A percentile compares a stretch with the other conserved stretches of the same genome.
Evolutionary conservation across 2,797 vertebrate species (phyloP).

Genomic region (Pseudotriccus pelzelni): DNA sequence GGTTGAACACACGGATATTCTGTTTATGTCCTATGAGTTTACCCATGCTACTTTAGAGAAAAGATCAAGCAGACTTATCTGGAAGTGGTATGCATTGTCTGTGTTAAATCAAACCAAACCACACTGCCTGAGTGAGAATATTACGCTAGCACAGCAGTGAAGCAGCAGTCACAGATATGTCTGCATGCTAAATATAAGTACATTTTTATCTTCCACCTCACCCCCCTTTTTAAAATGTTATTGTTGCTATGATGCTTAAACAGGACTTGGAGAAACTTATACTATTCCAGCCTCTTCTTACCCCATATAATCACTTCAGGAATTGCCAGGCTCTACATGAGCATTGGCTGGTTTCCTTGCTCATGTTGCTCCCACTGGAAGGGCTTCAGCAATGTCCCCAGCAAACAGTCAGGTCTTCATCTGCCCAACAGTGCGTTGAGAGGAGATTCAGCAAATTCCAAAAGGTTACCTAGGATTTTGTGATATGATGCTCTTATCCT

Average conservation of each 20-base stretch:
- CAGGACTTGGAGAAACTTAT: not conserved
- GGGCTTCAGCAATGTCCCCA: not conserved
- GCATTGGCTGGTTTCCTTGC: not conserved
- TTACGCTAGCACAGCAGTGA: not conserved
- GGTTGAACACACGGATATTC: not conserved
- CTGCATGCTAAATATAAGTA: not conserved
- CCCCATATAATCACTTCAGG: not conserved
- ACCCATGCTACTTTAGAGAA: not conserved
- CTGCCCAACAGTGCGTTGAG: not conserved
- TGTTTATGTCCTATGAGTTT: not conserved
- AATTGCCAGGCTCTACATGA: not conserved
- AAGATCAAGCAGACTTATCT: not conserved
- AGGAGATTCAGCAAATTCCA: not conserved
- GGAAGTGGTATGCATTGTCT: fast-evolving
- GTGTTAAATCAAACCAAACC: not conserved
- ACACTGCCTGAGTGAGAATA: not conserved
- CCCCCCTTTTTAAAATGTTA: fast-evolving
- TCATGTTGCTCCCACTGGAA: not conserved
- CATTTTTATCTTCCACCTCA: fast-evolving
- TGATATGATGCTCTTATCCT: not conserved
- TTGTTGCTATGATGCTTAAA: not conserved
- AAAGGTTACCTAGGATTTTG: not conserved
- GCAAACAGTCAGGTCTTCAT: fast-evolving
- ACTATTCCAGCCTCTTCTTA: not conserved
- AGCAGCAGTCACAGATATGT: not conserved